Conservation (phyloP, 2,113 vertebrate genomes). For the Eulacestoma nigropectus region DNA sequence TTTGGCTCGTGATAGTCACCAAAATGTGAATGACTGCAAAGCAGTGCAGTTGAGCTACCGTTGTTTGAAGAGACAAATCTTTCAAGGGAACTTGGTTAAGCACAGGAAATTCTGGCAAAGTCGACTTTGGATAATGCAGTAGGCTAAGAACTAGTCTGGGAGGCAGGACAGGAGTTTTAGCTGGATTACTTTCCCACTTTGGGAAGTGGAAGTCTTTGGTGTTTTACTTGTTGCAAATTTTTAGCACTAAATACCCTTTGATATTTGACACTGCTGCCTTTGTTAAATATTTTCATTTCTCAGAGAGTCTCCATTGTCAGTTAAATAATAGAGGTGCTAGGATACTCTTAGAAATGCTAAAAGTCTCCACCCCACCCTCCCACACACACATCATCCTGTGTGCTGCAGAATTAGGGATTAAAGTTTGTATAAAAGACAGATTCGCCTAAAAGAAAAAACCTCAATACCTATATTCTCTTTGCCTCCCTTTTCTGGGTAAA, state of each 20-base stretch:
- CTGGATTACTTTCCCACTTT: not conserved
- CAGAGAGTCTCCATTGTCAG: constrained; percentile 58
- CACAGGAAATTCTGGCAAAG: not conserved
- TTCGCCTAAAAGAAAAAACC: not conserved
- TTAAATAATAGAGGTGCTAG: constrained; percentile 63
- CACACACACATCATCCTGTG: not conserved
- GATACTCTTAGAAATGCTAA: constrained; percentile 65
- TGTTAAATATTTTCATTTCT: constrained; percentile 69
- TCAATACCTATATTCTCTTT: not conserved
- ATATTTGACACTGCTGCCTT: constrained; percentile 62
- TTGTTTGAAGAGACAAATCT: not conserved
- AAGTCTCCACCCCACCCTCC: constrained; percentile 41
- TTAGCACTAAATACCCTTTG: constrained; percentile 52
- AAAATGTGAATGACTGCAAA: constrained; percentile 43
- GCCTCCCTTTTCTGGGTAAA: not conserved
- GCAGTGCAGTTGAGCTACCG: not conserved
- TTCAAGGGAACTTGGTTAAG: not conserved
- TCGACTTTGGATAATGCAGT: not conserved
- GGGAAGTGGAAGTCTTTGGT: constrained; percentile 22
- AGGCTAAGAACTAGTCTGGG: not conserved
- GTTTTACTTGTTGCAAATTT: constrained; percentile 55
- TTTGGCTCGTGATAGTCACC: not conserved
- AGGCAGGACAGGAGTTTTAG: not conserved
- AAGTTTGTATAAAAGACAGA: constrained; percentile 40
- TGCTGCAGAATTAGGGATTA: constrained; percentile 58